These are phyloP conservation scores for Smutsia gigantea DNA, from an alignment of 2,797 vertebrate species.

Conservation along the genomic window DNA sequence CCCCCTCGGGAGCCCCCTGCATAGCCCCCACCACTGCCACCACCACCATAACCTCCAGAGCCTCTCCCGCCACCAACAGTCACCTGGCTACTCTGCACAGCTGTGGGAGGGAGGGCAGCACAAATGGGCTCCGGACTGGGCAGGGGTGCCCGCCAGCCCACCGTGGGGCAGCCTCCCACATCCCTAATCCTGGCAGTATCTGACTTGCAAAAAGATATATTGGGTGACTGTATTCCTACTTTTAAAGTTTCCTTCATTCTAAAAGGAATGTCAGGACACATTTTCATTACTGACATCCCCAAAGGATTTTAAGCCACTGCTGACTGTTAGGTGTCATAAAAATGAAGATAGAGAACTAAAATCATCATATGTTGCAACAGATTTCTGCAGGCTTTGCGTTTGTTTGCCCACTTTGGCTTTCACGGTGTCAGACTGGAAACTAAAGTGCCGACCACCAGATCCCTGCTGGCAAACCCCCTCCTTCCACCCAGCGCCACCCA, in stretches of 20 bases:
- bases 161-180: neutral
- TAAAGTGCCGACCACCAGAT: neutral
- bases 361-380: neutral
- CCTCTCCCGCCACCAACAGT: neutral
- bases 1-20: neutral
- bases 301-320: neutral
- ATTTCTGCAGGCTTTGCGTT: neutral
- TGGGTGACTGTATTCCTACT: neutral
- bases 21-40: neutral
- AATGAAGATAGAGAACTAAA: neutral
- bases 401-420: neutral
- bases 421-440: neutral
- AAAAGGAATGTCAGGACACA: neutral
- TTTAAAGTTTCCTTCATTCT: neutral
- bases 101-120: neutral
- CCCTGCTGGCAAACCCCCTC: neutral
- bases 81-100: slow-evolving; percentile 62
- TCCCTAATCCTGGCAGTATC: neutral
- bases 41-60: neutral
- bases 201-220: neutral
- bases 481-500: neutral
- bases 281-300: neutral
- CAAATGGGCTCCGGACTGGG: neutral
- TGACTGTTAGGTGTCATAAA: neutral
- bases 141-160: neutral